Percentiles rank a stretch among this genome's conserved stretches.
phyloP scores from a whole-genome alignment of 2,113 vertebrate species.

The Uropsilus gracilis region DNA sequence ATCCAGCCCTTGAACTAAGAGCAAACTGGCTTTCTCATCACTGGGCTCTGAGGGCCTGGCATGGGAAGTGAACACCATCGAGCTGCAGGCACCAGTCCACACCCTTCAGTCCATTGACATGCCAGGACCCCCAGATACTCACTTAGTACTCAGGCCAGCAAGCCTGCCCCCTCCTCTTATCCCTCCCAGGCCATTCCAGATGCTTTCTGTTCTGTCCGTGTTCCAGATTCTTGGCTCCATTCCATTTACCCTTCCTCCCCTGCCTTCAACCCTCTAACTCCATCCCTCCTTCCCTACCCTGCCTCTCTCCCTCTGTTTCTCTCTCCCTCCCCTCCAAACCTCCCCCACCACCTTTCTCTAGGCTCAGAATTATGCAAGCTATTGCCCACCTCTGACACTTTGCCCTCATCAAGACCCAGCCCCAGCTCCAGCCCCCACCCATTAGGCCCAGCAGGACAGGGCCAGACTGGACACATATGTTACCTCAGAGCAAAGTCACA shows the following conservation, averaged over 20 bases:
- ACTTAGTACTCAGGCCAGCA: background rate
- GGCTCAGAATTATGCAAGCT: background rate
- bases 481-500: background rate
- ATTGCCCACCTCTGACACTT: background rate
- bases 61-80: background rate
- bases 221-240: background rate
- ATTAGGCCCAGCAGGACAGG: background rate
- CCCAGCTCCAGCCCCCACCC: background rate
- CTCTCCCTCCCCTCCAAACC: no score
- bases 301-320: accelerated
- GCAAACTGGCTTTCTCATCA: background rate
- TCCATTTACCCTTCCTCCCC: background rate
- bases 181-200: background rate
- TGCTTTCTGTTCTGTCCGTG: background rate
- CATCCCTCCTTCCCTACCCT: background rate
- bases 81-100: background rate
- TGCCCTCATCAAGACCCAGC: background rate
- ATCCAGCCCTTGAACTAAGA: background rate
- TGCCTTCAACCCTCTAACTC: background rate
- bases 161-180: background rate
- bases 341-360: background rate
- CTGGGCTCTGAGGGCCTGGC: background rate
- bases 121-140: background rate
- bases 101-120: background rate
- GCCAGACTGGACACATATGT: background rate